Evolutionary conservation across 2,888 invertebrate species (phyloP).

Genomic region (Mythimna pallens): DNA sequence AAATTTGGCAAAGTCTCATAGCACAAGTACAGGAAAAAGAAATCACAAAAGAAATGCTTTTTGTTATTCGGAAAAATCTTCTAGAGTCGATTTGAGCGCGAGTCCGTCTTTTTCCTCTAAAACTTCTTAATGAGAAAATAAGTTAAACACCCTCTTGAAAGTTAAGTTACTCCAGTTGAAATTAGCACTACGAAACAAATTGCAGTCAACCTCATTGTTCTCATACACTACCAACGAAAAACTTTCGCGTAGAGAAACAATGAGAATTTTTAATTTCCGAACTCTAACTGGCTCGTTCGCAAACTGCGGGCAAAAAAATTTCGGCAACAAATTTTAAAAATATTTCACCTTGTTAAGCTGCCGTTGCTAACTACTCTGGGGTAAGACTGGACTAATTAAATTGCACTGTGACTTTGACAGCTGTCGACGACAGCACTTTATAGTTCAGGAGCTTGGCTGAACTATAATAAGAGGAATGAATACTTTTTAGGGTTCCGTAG

Average conservation of each 20-base stretch:
- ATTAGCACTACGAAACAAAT: constrained; percentile 28
- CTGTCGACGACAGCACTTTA: constrained; percentile 64
- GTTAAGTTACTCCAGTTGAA: constrained; percentile 17
- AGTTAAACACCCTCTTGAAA: constrained; percentile 6
- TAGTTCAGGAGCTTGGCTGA: constrained; percentile 39
- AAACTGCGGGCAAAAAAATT: constrained; percentile 17
- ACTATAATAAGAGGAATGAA: not conserved
- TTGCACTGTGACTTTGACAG: constrained; percentile 70
- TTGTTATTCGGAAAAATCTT: too few relatives aligned
- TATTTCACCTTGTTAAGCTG: constrained; percentile 36
- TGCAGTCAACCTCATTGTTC: constrained; percentile 19
- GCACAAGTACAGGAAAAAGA: too few relatives aligned
- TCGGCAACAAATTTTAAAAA: constrained; percentile 29
- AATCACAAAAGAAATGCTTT: too few relatives aligned
- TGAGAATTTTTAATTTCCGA: constrained; percentile 23
- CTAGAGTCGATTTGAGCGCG: too few relatives aligned
- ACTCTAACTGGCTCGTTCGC: constrained; percentile 31
- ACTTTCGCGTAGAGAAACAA: constrained; percentile 17
- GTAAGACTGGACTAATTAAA: constrained; percentile 72
- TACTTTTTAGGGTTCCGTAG: too few relatives aligned
- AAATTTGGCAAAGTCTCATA: too few relatives aligned
- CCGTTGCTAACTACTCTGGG: constrained; percentile 43
- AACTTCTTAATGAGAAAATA: not conserved
- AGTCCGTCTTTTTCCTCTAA: not conserved
- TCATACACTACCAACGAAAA: constrained; percentile 18